A percentile compares a stretch with the other conserved stretches of the same genome.
phyloP scores from a whole-genome alignment of 2,888 invertebrate species.

The Tinea semifulvella region DNA sequence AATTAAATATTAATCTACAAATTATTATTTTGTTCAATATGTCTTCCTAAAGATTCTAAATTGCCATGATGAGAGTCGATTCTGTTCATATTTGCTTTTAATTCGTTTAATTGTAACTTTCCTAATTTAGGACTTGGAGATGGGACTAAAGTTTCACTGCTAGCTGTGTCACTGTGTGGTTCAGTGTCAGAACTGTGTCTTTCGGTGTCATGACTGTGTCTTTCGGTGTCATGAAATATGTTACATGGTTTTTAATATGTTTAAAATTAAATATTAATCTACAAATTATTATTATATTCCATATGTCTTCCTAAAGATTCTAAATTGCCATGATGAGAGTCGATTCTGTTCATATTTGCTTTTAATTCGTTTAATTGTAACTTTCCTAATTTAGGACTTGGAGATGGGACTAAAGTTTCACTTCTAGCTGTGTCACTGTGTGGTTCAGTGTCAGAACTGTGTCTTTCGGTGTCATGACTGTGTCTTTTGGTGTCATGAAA shows the following conservation, averaged over 20 bases:
- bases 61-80: conserved; percentile 58
- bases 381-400: conserved; percentile 24
- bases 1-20: too few relatives aligned
- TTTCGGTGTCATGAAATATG: too few relatives aligned
- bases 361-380: conserved; percentile 40
- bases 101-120: conserved; percentile 33
- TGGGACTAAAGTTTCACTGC: conserved; percentile 26
- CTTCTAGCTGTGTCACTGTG: conserved; percentile 22
- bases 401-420: conserved; percentile 26
- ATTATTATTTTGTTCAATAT: too few relatives aligned
- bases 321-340: conserved; percentile 53
- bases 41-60: conserved; percentile 37
- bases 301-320: conserved; percentile 37
- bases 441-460: too few relatives aligned
- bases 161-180: too few relatives aligned
- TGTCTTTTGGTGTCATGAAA: too few relatives aligned
- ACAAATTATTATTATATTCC: too few relatives aligned
- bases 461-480: too few relatives aligned
- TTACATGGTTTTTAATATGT: too few relatives aligned
- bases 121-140: conserved; percentile 22
- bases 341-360: conserved; percentile 60
- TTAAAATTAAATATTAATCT: too few relatives aligned
- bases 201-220: too few relatives aligned
- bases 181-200: too few relatives aligned
- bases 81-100: conserved; percentile 59